Evolutionary conservation across 2,888 invertebrate genomes (phyloP), one percentile per base, ranked within the genome.

Genomic region (Axea sp.): DNA sequence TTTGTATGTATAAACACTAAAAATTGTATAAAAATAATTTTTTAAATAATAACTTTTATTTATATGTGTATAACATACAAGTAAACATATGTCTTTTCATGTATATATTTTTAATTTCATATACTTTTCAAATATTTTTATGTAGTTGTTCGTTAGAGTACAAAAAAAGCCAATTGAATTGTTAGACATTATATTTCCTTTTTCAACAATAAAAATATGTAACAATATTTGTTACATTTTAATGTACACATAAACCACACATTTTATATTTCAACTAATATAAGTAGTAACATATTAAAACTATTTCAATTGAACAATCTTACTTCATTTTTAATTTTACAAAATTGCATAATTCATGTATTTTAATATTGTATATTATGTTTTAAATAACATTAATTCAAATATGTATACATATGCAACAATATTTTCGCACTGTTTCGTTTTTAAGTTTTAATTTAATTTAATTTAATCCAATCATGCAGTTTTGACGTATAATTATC

Each of bases 1-100:
- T 47, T 65, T 65, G 49, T 64, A 53, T 53, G 53, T 64, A 53
- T 53, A 64, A 64, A 51, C 33, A 64, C 15, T 55, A 26, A 55
- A 49, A 64, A 53, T 17, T 53, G 64, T 64, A 64, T 31, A 64
- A 37, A 65, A 31, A 55, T 55, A 47, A 45, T 55, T 55, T 65
- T 55, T 41, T 28, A 47, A 53, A 43, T 12, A 28, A 57, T 55
- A 39, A 41, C 43, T 57, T 57, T 31, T 30, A 31, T 57, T 41
- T n/a, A n/a, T 53, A 14, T 57, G 31, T 31, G 17, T 30, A 39
- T 30, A 19, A 41, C 12, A 30, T 28, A 15, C 41, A 30, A n/a
- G 3, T 30, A 7, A 28, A n/a, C 39, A 30, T 4, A 41, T 12
- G 22, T 30, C 22, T n/a, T 41, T 37, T 41, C 11, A 55, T 41